A percentile compares a stretch with the other conserved stretches of the same genome.
Evolutionary conservation across 2,888 invertebrate genomes (phyloP).

Genomic region (Megalurothrips usitatus): DNA sequence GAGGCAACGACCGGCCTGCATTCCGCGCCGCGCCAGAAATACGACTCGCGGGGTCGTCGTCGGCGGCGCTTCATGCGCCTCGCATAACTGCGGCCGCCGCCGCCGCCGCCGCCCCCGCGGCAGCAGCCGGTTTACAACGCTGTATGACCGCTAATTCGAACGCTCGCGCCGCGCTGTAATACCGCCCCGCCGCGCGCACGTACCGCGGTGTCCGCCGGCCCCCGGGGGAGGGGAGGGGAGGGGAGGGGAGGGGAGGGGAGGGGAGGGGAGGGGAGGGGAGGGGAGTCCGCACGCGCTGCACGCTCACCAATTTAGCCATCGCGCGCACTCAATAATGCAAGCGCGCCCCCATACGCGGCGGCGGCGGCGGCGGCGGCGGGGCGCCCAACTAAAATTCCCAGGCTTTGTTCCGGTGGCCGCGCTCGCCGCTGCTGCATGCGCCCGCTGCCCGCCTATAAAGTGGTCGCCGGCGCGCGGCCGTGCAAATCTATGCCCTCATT

Average conservation of each 20-base stretch:
- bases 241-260: too few species aligned
- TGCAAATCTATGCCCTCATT: conserved; percentile 24
- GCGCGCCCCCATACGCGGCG: not conserved
- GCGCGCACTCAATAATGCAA: not conserved
- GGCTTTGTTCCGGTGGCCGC: not conserved
- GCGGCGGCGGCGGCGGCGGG: not conserved
- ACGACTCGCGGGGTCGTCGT: not conserved
- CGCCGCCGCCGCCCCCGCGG: too few species aligned
- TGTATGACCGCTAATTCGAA: too few species aligned
- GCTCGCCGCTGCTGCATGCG: too few species aligned
- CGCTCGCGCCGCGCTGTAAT: too few species aligned
- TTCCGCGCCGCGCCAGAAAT: conserved; percentile 3
- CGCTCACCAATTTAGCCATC: not conserved
- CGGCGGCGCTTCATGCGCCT: not conserved
- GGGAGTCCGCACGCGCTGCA: not conserved
- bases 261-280: too few species aligned
- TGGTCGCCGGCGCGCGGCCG: not conserved
- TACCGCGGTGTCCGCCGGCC: too few species aligned
- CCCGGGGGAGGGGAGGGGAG: too few species aligned
- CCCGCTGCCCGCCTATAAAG: not conserved
- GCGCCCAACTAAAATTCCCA: not conserved
- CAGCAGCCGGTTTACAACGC: too few species aligned
- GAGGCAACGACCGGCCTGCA: not conserved
- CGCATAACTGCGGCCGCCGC: not conserved
- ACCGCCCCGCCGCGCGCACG: too few species aligned